Evolutionary conservation across 2,888 invertebrate genomes (phyloP), one percentile per base, ranked within the genome.

Genomic region (Agonopterix heracliana): DNA sequence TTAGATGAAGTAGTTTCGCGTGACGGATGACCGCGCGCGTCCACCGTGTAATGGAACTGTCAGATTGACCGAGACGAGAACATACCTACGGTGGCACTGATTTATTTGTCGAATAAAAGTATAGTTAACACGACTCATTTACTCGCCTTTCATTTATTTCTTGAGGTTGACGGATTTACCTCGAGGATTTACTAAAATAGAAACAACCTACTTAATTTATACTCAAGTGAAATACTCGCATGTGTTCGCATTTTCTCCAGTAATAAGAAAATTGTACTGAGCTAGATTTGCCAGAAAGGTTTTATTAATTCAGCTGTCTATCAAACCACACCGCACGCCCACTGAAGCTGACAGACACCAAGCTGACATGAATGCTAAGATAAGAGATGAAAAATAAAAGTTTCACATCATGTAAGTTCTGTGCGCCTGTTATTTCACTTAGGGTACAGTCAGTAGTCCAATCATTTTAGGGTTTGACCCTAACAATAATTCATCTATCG

Each of bases 31-130:
- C 62, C 63, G 67, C 55, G 62, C 55, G 64, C 70, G 62, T 58
- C 63, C 61, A 61, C 71, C 71, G 71, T 74, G 68, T 74, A 76
- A 78, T 79, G 62, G 68, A 66, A 61, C 68, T 69, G 73, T 74
- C 74, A 69, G 65, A 65, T 67, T 56, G 61, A 55, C 52, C 51
- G 35, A 34, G 17, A 38, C 34, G 12, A 26, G 4, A n/a, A 9
- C 26, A 26, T 26, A 26, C 26, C 26, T 26, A 26, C 26, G 26
- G 26, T 7, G 13, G 26, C 12, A 10, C 17, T 4, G 46, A 46
- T 46, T 46, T 46, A 46, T 46, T 38, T 35, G 34, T 10, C 13
- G 45, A 35, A 13, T 45, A 45, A 45, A 44, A 0, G 12, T 5
- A 26, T 26, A 26, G 26, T 26, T 26, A 26, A 26, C 26, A 26